Base-by-base conservation (phyloP, 1,140 invertebrate species). In the Gryon sp. region DNA sequence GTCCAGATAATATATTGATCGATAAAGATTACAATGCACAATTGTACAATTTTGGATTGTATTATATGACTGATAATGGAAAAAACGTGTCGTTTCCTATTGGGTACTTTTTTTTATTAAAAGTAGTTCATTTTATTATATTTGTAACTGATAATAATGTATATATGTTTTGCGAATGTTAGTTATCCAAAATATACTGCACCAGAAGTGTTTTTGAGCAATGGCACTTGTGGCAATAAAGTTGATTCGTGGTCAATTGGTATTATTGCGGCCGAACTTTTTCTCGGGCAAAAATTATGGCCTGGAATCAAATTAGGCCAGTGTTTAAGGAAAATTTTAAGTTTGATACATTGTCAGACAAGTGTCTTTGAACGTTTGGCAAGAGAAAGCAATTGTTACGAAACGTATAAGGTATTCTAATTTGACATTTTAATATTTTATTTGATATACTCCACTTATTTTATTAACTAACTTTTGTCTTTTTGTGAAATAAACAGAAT, bases 191-290 rank as follows among this genome's bases (percentile, higher is more conserved):
- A 93, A 69, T 98, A 97, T 84, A 91, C 94, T 69, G 92, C 96
- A 40, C 97, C 97, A 1, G 97, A 98, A 89, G 93, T 95, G 36
- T 91, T 96, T 82, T 82, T 95, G 8, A 90, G 89, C 63, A 76
- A 86, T 59, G 90, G 90, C 65, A 89, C 59, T 16, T 86, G 91
- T 36, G 92, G 93, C 20, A 90, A 91, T 2, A 94, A 96, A 88
- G 92, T 92, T 32, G 97, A 99, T 89, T 91, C 96, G 4, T 99
- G 97, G 97, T 94, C 96, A 2, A 87, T 98, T 53, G 97, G 96
- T 36, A 93, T 99, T 16, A 93, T 99, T 32, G 82, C 98, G 20
- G 89, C 94, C 2, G 96, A 98, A 88, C 83, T 95, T 8, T 87
- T 93, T 75, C 86, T 96, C 41, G 89, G 91, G 18, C 88, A 88